Percentiles rank a stretch among this genome's conserved stretches.
Evolutionary conservation across 2,888 invertebrate genomes (phyloP).

Genomic region (Ochropleura plecta): DNA sequence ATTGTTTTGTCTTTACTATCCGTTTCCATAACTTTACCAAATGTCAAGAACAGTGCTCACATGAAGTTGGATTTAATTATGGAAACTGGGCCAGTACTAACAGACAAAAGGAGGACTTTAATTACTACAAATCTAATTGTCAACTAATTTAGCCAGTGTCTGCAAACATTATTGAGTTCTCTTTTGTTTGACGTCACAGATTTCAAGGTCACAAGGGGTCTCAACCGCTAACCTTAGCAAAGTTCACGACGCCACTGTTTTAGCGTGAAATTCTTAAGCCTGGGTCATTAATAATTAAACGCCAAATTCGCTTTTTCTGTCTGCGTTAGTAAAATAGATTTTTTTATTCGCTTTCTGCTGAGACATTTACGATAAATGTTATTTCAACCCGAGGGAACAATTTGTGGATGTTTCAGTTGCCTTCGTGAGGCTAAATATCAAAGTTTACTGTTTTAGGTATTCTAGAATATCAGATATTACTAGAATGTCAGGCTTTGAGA

Average conservation of each 20-base stretch:
- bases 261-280: conserved; percentile 6
- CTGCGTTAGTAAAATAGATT: background rate
- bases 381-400: conserved; percentile 28
- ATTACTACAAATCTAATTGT: conserved; percentile 11
- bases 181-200: conserved; percentile 11
- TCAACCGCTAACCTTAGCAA: background rate
- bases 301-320: conserved; percentile 24
- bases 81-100: background rate
- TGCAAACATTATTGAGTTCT: background rate
- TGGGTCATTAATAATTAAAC: conserved; percentile 36
- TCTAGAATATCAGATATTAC: no score
- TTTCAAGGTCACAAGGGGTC: conserved; percentile 20
- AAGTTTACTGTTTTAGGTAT: background rate
- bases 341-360: conserved; percentile 10
- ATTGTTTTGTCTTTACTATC: background rate
- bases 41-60: background rate
- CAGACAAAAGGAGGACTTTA: background rate
- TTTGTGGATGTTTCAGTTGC: conserved; percentile 14
- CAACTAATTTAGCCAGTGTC: background rate
- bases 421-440: conserved; percentile 11
- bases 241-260: conserved; percentile 12
- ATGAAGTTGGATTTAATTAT: background rate
- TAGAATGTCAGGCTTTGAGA: background rate
- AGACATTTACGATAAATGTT: conserved; percentile 32
- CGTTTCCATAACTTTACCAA: background rate